Conservation (phyloP, 2,888 invertebrate genomes). For the Lithosia quadra region DNA sequence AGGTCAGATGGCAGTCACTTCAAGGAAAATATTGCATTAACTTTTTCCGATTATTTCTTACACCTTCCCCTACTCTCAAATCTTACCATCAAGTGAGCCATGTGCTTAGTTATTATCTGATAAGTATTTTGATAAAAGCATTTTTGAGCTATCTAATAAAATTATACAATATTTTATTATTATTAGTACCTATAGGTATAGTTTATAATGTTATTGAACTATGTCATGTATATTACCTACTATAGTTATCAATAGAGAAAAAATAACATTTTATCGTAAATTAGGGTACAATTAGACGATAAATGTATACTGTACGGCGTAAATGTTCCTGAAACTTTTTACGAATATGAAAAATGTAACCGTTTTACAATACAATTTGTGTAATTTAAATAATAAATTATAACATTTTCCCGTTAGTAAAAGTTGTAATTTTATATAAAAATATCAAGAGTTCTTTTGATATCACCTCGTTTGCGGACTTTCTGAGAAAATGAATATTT, state of each 20-base stretch:
- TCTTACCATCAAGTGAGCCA: too few relatives aligned
- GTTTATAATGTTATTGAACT: too few relatives aligned
- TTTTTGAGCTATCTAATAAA: too few relatives aligned
- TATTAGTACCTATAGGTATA: too few relatives aligned
- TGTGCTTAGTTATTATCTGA: too few relatives aligned
- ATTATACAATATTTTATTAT: too few relatives aligned
- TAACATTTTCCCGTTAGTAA: background rate
- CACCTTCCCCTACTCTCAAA: too few relatives aligned
- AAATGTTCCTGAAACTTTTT: slow-evolving; percentile 1
- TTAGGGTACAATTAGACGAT: background rate
- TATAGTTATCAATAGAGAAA: background rate
- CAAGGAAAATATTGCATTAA: too few relatives aligned
- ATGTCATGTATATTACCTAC: background rate
- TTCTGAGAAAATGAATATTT: slow-evolving; percentile 14
- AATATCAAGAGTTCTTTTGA: slow-evolving; percentile 13
- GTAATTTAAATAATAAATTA: slow-evolving; percentile 21
- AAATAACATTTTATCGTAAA: slow-evolving; percentile 1
- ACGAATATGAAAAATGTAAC: slow-evolving; percentile 14
- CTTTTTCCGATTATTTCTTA: too few relatives aligned
- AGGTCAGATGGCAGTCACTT: too few relatives aligned
- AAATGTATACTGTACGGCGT: background rate
- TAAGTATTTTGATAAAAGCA: too few relatives aligned
- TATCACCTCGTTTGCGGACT: slow-evolving; percentile 14
- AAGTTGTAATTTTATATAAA: slow-evolving; percentile 12
- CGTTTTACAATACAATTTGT: slow-evolving; percentile 14